Conservation (phyloP, 2,888 invertebrate genomes). For the Spilosoma lubricipeda region DNA sequence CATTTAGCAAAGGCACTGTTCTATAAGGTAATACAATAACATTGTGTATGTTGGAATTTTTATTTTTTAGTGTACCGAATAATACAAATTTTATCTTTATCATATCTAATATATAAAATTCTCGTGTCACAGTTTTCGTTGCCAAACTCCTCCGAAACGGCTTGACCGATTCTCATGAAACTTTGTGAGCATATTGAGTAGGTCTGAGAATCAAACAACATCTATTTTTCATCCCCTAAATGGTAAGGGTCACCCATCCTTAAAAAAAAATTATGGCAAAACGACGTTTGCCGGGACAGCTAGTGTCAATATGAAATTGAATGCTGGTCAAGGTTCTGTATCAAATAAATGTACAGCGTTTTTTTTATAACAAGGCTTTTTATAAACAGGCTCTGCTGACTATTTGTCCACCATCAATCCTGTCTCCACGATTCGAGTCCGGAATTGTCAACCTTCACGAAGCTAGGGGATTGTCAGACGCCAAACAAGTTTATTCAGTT, state of each 20-base stretch:
- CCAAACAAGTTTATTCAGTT: slow-evolving; percentile 86
- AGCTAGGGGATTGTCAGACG: slow-evolving; percentile 84
- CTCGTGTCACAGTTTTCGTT: too few relatives aligned
- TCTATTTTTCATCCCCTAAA: too few relatives aligned
- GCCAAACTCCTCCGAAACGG: too few relatives aligned
- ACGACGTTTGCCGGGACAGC: too few relatives aligned
- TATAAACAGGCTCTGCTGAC: slow-evolving; percentile 77
- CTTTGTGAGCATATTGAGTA: too few relatives aligned
- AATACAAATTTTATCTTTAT: background rate
- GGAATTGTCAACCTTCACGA: slow-evolving; percentile 72
- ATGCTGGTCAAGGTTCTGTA: background rate
- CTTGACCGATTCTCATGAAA: too few relatives aligned
- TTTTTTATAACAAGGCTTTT: too few relatives aligned
- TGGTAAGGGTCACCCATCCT: too few relatives aligned
- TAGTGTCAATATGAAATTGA: background rate
- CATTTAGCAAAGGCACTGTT: slow-evolving; percentile 86
- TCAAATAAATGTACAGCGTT: background rate
- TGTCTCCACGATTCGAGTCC: slow-evolving; percentile 72
- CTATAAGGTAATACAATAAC: slow-evolving; percentile 81
- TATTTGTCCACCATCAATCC: slow-evolving; percentile 72
- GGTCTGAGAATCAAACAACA: too few relatives aligned
- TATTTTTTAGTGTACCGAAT: background rate
- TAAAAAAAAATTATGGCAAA: too few relatives aligned
- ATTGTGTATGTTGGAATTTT: background rate
- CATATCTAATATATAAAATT: too few relatives aligned